Percentiles rank a stretch among this genome's conserved stretches.
These are phyloP conservation scores for Scylla paramamosain DNA, from an alignment of 1,140 invertebrate genomes.

Conservation along the genomic window DNA sequence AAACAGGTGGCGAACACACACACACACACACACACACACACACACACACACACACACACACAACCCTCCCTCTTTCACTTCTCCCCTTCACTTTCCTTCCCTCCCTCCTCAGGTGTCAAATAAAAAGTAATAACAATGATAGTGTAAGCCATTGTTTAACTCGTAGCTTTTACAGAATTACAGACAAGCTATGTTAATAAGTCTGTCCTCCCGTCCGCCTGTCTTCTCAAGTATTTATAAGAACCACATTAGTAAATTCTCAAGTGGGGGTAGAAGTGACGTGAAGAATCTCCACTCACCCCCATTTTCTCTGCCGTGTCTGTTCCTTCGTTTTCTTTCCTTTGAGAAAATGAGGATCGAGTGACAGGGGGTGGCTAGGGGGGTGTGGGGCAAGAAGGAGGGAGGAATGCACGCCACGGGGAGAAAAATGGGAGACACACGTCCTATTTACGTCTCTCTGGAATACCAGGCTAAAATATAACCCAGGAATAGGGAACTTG, in stretches of 20 bases:
- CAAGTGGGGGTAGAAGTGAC: not conserved
- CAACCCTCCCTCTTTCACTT: no score
- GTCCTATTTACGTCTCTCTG: no score
- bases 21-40: no score
- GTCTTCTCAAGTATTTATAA: no score
- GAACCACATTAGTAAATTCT: not conserved
- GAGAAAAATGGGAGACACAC: not conserved
- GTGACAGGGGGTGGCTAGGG: not conserved
- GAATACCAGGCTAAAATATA: no score
- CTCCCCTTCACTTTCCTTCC: not conserved
- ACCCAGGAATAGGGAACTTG: no score
- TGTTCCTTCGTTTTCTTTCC: not conserved
- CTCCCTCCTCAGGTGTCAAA: not conserved
- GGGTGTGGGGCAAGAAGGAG: no score
- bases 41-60: no score
- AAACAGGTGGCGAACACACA: not conserved
- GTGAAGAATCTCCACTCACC: not conserved
- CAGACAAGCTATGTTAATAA: no score
- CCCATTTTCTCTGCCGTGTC: not conserved
- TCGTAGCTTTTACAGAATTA: no score
- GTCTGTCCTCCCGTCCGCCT: no score
- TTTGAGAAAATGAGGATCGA: constrained; percentile 25
- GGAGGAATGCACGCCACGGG: not conserved
- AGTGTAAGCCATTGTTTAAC: no score
- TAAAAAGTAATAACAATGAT: not conserved